A percentile compares a stretch with the other conserved stretches of the same genome.
Evolutionary conservation across 2,888 invertebrate genomes (phyloP).

Genomic region (Desoria tigrina): DNA sequence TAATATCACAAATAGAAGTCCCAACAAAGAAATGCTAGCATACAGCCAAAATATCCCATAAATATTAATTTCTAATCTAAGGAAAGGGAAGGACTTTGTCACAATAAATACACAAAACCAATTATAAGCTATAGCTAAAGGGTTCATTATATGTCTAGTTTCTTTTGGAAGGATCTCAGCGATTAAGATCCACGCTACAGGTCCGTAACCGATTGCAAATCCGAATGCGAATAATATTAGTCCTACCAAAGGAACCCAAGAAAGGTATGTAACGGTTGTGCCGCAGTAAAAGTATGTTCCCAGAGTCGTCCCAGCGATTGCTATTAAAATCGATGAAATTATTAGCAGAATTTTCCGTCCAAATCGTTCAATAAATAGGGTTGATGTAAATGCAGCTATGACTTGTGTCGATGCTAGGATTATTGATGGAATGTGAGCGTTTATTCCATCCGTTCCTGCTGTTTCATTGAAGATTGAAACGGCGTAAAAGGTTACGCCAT

Average conservation of each 20-base stretch:
- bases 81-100: slow-evolving; percentile 46
- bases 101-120: slow-evolving; percentile 51
- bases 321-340: slow-evolving; percentile 31
- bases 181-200: slow-evolving; percentile 35
- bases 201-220: slow-evolving; percentile 40
- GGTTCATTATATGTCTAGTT: slow-evolving; percentile 29
- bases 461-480: slow-evolving; percentile 41
- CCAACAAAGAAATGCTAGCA: slow-evolving; percentile 32
- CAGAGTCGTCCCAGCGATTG: slow-evolving; percentile 31
- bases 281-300: slow-evolving; percentile 40
- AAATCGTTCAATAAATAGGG: slow-evolving; percentile 43
- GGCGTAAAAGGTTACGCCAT: slow-evolving; percentile 50
- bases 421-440: slow-evolving; percentile 32
- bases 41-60: slow-evolving; percentile 47
- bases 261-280: not conserved
- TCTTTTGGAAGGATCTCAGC: slow-evolving; percentile 35
- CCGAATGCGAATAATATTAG: slow-evolving; percentile 43
- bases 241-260: slow-evolving; percentile 43
- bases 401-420: slow-evolving; percentile 44
- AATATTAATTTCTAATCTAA: slow-evolving; percentile 39
- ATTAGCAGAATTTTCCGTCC: slow-evolving; percentile 41
- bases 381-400: slow-evolving; percentile 45
- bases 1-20: slow-evolving; percentile 40
- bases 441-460: slow-evolving; percentile 20
- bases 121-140: slow-evolving; percentile 45